Base-by-base conservation (phyloP, 2,888 invertebrate species). In the Chymomyza caudatula region DNA sequence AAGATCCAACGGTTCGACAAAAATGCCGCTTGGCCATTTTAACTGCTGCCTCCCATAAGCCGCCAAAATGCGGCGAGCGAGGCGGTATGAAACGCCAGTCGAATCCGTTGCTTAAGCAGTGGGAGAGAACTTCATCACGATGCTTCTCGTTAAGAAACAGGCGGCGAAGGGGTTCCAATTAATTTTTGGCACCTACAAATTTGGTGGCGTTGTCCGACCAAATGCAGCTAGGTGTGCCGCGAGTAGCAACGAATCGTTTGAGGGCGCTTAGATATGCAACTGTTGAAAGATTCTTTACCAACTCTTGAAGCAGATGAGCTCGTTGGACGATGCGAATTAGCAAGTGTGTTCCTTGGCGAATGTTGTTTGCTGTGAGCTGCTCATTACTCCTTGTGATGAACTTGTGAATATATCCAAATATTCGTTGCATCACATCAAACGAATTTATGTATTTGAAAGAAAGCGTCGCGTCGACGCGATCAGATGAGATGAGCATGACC, bases 61-160 rank as follows among this genome's bases (percentile, higher is more conserved):
- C 61, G 4, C 61, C 57, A 15, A 61, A 61, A 11, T 61, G 67
- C 2, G 67, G 60, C 2, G 56, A 60, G 11, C 60, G 43, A 22
- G 67, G 67, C 47, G 67, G 60, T 17, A 60, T 60, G 20, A 66
- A 66, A 4, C 54, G 42, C 49, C 67, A 60, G 11, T 53, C 57
- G 0, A 62, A 52, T 11, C 44, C 44, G 11, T 61, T 20, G 3
- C 19, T n/a, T 3, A 61, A 17, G 17, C 64, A 61, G 8, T 3
- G 5, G 17, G 56, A 2, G 0, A 44, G n/a, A 11, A 65, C 51
- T 20, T 51, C 44, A 1, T 22, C 17, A 19, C 23, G 17, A 22
- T 66, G 62, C 1, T 43, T 15, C 1, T 62, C 53, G n/a, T 22
- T 53, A 2, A 53, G 4, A 49, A 62, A 61, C 2, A 66, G 47